A percentile compares a stretch with the other conserved stretches of the same genome.
phyloP scores from a whole-genome alignment of 1,140 invertebrate species.

The Tribolium madens region DNA sequence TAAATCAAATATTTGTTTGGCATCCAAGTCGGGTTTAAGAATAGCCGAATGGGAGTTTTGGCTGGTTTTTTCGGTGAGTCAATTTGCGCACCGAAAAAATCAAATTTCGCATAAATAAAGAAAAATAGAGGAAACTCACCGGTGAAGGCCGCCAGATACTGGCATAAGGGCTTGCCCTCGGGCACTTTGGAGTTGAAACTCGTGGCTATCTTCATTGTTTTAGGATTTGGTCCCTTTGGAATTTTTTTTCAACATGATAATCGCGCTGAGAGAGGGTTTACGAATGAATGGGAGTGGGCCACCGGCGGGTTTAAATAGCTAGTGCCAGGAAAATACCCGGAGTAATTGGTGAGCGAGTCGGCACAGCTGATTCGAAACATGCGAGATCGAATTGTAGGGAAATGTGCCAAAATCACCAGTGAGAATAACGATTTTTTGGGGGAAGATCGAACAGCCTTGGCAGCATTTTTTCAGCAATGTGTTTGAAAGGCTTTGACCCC shows the following conservation, averaged over 20 bases:
- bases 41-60: neutral
- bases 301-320: slow-evolving; percentile 36
- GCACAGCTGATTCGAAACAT: slow-evolving; percentile 11
- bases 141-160: slow-evolving; percentile 52
- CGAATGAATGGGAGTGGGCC: slow-evolving; percentile 10
- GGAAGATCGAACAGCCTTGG: neutral
- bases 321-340: slow-evolving; percentile 39
- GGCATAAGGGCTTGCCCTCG: slow-evolving; percentile 44
- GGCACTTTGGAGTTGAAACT: slow-evolving; percentile 21
- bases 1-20: neutral
- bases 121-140: slow-evolving; percentile 52
- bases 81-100: neutral
- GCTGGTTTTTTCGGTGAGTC: neutral
- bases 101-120: neutral
- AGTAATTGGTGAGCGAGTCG: slow-evolving; percentile 9
- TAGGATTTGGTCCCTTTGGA: neutral
- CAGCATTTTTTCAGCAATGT: neutral
- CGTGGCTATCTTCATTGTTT: slow-evolving; percentile 23
- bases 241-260: slow-evolving; percentile 23
- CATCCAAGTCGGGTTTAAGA: neutral
- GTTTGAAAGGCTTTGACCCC: neutral
- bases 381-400: neutral
- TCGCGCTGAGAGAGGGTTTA: slow-evolving; percentile 1
- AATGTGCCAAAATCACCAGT: neutral
- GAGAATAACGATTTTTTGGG: neutral